Evolutionary conservation across 1,140 invertebrate species (phyloP).

Genomic region (Dreissena rostriformis): DNA sequence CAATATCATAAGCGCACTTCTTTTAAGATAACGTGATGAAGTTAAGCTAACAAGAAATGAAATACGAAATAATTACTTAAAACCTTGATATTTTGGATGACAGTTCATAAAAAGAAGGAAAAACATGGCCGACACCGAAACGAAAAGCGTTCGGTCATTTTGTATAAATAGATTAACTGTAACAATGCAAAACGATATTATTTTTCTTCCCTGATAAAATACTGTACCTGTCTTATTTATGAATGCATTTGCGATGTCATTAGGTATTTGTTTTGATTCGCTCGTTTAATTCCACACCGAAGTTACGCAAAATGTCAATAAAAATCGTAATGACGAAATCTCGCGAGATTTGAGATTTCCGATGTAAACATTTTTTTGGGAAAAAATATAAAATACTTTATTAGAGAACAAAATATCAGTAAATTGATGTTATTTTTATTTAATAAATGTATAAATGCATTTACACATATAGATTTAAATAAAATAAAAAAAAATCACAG

Average conservation of each 20-base stretch:
- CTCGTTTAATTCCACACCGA: background rate
- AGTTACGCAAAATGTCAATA: constrained; percentile 41
- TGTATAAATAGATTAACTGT: background rate
- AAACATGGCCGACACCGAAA: background rate
- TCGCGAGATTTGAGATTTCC: constrained; percentile 53
- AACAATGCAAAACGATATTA: background rate
- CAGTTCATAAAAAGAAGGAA: too few species aligned
- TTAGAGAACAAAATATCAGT: background rate
- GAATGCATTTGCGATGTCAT: background rate
- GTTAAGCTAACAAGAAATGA: too few species aligned
- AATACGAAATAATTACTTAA: too few species aligned
- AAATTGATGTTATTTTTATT: background rate
- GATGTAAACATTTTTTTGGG: background rate
- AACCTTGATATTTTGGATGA: too few species aligned
- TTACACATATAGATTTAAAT: background rate
- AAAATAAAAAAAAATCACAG: background rate
- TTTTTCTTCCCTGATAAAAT: background rate
- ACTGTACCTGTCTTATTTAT: background rate
- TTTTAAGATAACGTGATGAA: too few species aligned
- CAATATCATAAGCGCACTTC: too few species aligned
- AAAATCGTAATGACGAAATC: constrained; percentile 61
- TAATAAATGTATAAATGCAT: background rate
- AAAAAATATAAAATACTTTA: background rate
- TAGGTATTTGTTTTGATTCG: background rate
- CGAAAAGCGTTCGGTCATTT: background rate